A percentile compares a stretch with the other conserved stretches of the same genome.
Evolutionary conservation across 2,888 invertebrate genomes (phyloP).

Genomic region (Nymphalis urticae): DNA sequence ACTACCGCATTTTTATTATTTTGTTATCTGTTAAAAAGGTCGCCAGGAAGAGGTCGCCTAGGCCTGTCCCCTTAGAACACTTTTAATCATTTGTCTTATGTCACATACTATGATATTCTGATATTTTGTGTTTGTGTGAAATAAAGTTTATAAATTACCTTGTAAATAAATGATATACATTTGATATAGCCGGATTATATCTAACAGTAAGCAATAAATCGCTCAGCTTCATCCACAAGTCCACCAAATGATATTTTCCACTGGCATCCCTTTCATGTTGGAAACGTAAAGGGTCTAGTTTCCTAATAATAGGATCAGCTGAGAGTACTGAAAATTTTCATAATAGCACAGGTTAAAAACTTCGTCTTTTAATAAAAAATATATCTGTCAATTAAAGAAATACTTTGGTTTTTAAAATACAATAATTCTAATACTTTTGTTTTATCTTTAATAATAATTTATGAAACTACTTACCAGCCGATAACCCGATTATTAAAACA

Average conservation of each 20-base stretch:
- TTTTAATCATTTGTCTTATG: no score
- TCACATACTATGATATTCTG: no score
- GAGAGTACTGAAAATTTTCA: conserved; percentile 46
- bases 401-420: background rate
- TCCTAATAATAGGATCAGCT: conserved; percentile 41
- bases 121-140: background rate
- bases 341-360: background rate
- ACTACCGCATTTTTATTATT: no score
- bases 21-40: no score
- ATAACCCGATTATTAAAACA: background rate
- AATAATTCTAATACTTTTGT: background rate
- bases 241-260: conserved; percentile 44
- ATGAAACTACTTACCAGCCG: background rate
- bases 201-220: conserved; percentile 44
- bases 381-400: no score
- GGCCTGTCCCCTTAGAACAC: no score
- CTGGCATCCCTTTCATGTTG: conserved; percentile 47
- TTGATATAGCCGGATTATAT: conserved; percentile 51
- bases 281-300: conserved; percentile 44
- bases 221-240: conserved; percentile 44
- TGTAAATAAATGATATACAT: conserved; percentile 62
- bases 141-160: conserved; percentile 46
- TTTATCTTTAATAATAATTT: conserved; percentile 1
- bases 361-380: background rate
- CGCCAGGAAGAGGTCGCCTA: no score